A percentile compares a stretch with the other conserved stretches of the same genome.
Evolutionary conservation across 1,140 invertebrate species (phyloP).

Genomic region (Adoxophyes honmai): DNA sequence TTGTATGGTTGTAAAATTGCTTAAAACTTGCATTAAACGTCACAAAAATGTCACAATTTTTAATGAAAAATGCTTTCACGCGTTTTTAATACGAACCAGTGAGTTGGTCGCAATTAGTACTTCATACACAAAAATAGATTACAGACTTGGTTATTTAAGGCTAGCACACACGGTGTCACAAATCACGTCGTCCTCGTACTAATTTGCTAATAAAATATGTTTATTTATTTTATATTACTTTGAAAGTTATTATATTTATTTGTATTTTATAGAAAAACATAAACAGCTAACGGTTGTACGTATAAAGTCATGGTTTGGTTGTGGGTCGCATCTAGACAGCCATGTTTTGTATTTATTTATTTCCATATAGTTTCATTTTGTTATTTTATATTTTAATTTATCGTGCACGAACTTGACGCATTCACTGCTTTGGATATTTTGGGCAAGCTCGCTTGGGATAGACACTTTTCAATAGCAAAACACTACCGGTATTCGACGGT

Average conservation of each 20-base stretch:
- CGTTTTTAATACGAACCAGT: too few species aligned
- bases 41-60: too few species aligned
- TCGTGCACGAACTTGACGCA: slow-evolving; percentile 31
- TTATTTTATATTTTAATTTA: slow-evolving; percentile 17
- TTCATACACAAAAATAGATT: too few species aligned
- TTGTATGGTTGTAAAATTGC: too few species aligned
- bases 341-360: slow-evolving; percentile 15
- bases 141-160: neutral
- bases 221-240: neutral
- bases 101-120: too few species aligned
- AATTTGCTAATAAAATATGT: neutral
- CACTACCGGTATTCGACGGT: too few species aligned
- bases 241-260: slow-evolving; percentile 22
- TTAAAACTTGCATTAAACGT: too few species aligned
- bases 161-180: slow-evolving; percentile 7
- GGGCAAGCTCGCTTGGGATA: neutral
- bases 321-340: neutral
- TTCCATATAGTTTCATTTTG: slow-evolving; percentile 20
- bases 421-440: slow-evolving; percentile 28
- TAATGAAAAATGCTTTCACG: too few species aligned
- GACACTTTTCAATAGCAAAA: too few species aligned
- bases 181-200: neutral
- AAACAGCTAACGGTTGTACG: slow-evolving; percentile 39
- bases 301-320: slow-evolving; percentile 22
- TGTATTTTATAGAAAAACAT: slow-evolving; percentile 40